phyloP scores from a whole-genome alignment of 2,797 vertebrate species.

The Hephaestus fuliginosus region DNA sequence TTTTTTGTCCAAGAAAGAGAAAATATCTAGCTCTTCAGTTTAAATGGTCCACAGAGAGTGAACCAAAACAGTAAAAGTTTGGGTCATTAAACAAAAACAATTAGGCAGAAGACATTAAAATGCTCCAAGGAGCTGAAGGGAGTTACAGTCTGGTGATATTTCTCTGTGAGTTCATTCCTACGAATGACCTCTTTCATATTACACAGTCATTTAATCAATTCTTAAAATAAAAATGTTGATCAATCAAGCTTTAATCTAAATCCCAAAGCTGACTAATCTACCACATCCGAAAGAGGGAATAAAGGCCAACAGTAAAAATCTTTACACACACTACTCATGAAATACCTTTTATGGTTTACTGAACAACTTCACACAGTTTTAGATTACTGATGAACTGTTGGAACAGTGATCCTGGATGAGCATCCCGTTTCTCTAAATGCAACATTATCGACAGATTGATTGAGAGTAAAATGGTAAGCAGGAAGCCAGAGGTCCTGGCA shows the following conservation, averaged over 20 bases:
- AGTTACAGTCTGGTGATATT: background rate
- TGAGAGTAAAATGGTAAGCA: background rate
- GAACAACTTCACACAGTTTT: background rate
- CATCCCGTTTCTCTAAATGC: background rate
- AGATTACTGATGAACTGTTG: background rate
- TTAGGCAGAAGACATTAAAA: background rate
- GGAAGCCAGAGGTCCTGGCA: constrained; percentile 12
- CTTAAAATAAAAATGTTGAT: background rate
- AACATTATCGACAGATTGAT: constrained; percentile 42
- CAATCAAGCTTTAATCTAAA: background rate
- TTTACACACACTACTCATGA: background rate
- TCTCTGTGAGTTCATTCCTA: background rate
- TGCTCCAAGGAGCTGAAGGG: background rate
- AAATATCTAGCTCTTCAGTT: background rate
- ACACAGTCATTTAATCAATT: background rate
- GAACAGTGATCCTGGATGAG: background rate
- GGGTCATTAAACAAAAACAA: background rate
- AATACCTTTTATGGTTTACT: background rate
- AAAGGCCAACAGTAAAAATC: background rate
- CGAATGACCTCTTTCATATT: background rate
- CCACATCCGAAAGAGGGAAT: background rate
- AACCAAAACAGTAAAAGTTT: background rate
- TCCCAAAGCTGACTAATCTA: background rate
- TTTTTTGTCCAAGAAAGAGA: background rate
- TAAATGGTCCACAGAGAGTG: background rate